A percentile compares a stretch with the other conserved stretches of the same genome.
These are phyloP conservation scores for Trichacis sp. DNA, from an alignment of 2,888 invertebrate species.

Conservation along the genomic window DNA sequence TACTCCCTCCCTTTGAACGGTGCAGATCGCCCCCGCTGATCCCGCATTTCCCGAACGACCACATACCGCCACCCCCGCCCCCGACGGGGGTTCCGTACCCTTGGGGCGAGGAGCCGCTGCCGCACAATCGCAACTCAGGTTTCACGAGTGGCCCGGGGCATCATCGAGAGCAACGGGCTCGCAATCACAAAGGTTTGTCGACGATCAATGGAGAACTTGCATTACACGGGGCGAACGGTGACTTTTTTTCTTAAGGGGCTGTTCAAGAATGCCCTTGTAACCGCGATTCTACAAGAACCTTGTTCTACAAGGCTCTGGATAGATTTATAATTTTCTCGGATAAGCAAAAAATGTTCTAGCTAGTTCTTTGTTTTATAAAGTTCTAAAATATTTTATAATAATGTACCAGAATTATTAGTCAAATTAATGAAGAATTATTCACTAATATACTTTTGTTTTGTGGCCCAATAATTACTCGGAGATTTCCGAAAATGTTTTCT, in stretches of 20 bases:
- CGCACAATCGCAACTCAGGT: slow-evolving; percentile 56
- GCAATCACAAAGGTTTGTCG: slow-evolving; percentile 67
- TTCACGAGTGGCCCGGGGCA: slow-evolving; percentile 46
- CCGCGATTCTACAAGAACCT: too few species aligned
- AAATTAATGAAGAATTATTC: too few species aligned
- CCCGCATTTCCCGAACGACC: slow-evolving; percentile 24
- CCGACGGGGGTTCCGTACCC: slow-evolving; percentile 33
- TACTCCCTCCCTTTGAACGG: slow-evolving; percentile 55
- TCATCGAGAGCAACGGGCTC: slow-evolving; percentile 50
- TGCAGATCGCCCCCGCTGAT: slow-evolving; percentile 61
- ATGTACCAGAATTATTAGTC: too few species aligned
- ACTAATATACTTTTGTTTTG: too few species aligned
- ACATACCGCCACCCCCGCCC: neutral
- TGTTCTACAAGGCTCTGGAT: too few species aligned
- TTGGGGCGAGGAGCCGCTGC: slow-evolving; percentile 59
- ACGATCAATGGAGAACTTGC: neutral
- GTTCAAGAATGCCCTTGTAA: neutral
- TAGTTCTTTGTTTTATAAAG: too few species aligned
- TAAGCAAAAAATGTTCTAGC: too few species aligned
- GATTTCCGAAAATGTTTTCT: too few species aligned
- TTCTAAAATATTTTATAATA: too few species aligned
- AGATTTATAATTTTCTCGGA: too few species aligned
- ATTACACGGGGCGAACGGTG: neutral
- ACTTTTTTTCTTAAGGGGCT: neutral
- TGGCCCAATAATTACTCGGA: too few species aligned